Base-by-base conservation (phyloP, 2,888 invertebrate species). In the Psylliodes chrysocephalus region DNA sequence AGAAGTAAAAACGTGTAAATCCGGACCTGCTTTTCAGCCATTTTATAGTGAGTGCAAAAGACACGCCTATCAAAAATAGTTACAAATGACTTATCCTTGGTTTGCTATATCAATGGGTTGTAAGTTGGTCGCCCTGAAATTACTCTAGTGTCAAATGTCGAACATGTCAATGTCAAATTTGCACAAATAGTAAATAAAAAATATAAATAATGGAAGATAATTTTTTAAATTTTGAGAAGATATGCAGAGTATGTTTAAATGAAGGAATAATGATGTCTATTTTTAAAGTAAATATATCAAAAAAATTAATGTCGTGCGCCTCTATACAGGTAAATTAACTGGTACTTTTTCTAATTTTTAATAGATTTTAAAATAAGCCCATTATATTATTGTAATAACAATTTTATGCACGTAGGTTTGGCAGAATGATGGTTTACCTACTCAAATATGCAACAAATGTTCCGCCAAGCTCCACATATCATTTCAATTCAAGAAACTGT, bases 251-350 rank as follows among this genome's bases (percentile, higher is more conserved):
- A 40, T 84, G 84, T 75, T 68, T 82, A 67, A 77, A 76, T 44
- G 80, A 82, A 73, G 82, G 82, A 35, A 68, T 76, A 56, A 80
- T 82, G 81, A 81, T 83, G 82, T 81, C 83, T 14, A 78, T 84
- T 59, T 84, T 83, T 71, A 83, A 83, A 79, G 83, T 83, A 28
- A 82, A 82, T 66, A 79, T 83, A 59, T 82, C 80, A 2, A 83
- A 82, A 71, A 84, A 84, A 71, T 79, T 84, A 67, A 84, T 84
- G 83, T 76, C 83, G 28, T 83, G 83, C 76, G 79, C 83, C 44
- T 78, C 82, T 49, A 79, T 84, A 40, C 83, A 84, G 79, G 84
- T 83, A 73, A 66, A 40, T 46, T 25, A 17, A 18, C 6, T 22
- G 6, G 22, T n/a, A 22, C 22, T 22, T 22, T 4, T 22, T 22